phyloP scores from a whole-genome alignment of 92 coral and sea anemone species.

The Epizoanthus scotinus region DNA sequence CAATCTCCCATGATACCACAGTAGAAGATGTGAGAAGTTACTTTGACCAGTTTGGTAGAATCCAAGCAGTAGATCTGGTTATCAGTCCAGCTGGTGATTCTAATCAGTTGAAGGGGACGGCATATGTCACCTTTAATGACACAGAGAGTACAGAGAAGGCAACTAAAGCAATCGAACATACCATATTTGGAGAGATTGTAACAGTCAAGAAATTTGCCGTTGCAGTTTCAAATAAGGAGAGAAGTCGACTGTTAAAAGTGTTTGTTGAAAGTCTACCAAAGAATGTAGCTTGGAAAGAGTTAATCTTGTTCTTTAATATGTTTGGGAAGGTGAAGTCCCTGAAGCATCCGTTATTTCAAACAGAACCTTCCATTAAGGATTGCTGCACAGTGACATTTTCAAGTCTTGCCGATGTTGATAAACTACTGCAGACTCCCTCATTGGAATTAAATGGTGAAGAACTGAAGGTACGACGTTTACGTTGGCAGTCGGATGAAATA shows the following conservation, averaged over 20 bases:
- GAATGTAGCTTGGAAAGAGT: constrained; percentile 16
- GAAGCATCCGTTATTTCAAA: constrained; percentile 9
- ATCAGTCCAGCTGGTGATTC: neutral
- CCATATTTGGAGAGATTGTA: constrained; percentile 33
- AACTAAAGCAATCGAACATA: constrained; percentile 15
- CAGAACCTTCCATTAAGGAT: constrained; percentile 6
- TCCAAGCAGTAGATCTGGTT: constrained; percentile 23
- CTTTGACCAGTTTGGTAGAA: constrained; percentile 23
- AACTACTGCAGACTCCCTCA: constrained; percentile 1
- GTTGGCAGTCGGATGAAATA: constrained; percentile 4
- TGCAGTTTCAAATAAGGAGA: constrained; percentile 9
- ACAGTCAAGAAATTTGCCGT: constrained; percentile 35
- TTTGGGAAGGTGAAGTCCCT: constrained; percentile 22
- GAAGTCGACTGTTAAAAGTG: constrained; percentile 15
- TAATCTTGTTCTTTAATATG: constrained; percentile 5
- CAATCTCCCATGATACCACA: constrained; percentile 4
- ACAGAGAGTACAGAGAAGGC: constrained; percentile 6
- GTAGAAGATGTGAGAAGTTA: constrained; percentile 18
- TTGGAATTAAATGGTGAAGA: constrained; percentile 8
- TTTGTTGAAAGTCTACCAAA: constrained; percentile 31
- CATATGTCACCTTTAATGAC: constrained; percentile 14
- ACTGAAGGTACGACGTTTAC: constrained; percentile 24
- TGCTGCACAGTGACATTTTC: constrained; percentile 28
- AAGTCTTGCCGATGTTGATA: constrained; percentile 28
- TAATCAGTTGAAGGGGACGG: constrained; percentile 3